Evolutionary conservation across 2,888 invertebrate species (phyloP), one percentile per base, ranked within the genome.

Genomic region (Drosophila putrida): DNA sequence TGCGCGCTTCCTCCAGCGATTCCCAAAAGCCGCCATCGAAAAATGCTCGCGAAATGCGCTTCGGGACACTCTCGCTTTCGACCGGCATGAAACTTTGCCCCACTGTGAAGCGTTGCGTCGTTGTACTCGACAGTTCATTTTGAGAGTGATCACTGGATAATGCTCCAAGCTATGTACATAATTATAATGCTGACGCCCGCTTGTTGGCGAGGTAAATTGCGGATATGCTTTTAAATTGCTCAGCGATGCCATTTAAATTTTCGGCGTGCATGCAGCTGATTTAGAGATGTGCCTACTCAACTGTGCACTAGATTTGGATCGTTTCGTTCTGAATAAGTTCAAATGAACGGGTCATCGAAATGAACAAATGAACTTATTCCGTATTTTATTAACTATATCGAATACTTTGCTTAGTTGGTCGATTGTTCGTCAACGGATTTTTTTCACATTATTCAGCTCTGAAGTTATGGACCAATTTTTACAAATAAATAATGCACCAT

Each of bases 1-100:
- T 93, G 2, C 95, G 94, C 8, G 96, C 95, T 4, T 95, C 93
- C 70, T 94, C 93, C 13, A 97, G 90, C 1, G 96, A 95, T 80
- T 96, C 95, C 8, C 94, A 88, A 70, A 96, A 94, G 0, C 97
- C 97, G 89, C 95, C 95, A 87, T 96, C 96, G 76, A 95, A 95
- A 94, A 95, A 96, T 0, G 95, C 95, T 89, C 95, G 95, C 0
- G 95, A 95, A 13, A 97, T 94, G 90, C 95, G 95, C 90, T 96
- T 96, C 0, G 96, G 92, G 50, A 96, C 94, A 66, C 95, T 95
- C 76, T 96, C 96, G 75, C 38, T 61, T 25, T 95, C 94, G 0
- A 96, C 95, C 67, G 92, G 95, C 89, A 94, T 93, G 15, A 86
- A 93, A 4, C 68, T 75, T 20, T 83, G 74, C 3, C 69, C 79